Percentiles rank a stretch among this genome's conserved stretches.
These are phyloP conservation scores for Rhynchopsitta pachyrhyncha DNA, from an alignment of 2,113 vertebrate genomes.

Conservation along the genomic window DNA sequence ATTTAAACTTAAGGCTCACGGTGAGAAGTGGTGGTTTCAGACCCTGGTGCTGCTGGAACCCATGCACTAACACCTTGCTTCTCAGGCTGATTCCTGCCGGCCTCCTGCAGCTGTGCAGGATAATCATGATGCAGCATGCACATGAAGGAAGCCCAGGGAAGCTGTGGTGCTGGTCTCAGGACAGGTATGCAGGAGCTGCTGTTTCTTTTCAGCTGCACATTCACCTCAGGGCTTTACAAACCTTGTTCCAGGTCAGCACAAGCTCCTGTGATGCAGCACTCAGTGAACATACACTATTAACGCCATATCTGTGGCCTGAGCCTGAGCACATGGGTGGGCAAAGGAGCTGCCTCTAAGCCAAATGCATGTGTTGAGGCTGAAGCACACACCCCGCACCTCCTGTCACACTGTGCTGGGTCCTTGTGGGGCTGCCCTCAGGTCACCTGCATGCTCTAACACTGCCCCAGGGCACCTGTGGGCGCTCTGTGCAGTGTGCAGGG, in stretches of 20 bases:
- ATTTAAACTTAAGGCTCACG: background rate
- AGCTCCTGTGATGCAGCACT: background rate
- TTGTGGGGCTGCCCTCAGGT: background rate
- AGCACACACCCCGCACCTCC: too few species aligned
- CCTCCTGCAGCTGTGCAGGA: background rate
- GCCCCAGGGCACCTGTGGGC: background rate
- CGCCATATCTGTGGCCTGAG: background rate
- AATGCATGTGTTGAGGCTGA: rapidly evolving
- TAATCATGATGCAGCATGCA: background rate
- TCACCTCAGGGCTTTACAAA: background rate
- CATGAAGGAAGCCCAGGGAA: background rate
- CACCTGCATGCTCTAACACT: too few species aligned
- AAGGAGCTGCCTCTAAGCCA: background rate
- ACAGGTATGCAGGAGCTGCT: rapidly evolving
- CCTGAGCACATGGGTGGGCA: background rate
- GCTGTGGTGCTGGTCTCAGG: background rate
- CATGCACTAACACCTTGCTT: background rate
- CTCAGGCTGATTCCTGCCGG: background rate
- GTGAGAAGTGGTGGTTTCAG: background rate
- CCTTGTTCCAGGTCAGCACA: background rate
- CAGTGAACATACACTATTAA: background rate
- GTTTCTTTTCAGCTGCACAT: background rate
- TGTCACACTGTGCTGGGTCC: rapidly evolving
- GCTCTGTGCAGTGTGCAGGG: background rate
- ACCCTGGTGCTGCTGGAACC: background rate